Evolutionary conservation across 2,113 vertebrate genomes (phyloP).

Genomic region (Artemisiospiza belli): DNA sequence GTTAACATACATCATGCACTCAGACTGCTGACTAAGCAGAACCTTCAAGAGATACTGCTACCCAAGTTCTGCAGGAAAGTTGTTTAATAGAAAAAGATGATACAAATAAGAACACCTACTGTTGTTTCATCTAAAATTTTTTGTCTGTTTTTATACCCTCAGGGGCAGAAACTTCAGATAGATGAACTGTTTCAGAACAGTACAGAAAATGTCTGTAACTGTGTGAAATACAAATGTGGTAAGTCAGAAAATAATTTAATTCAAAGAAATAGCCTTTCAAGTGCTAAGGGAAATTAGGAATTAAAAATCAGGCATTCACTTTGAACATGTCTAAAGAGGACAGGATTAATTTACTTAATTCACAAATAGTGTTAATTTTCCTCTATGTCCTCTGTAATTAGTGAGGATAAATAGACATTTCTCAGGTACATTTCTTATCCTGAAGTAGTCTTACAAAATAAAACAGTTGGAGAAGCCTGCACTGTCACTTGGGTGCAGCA

Average conservation of each 20-base stretch:
- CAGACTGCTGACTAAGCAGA: not conserved
- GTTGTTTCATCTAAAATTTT: not conserved
- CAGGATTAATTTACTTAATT: not conserved
- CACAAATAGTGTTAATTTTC: not conserved
- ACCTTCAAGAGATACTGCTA: not conserved
- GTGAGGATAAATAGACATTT: not conserved
- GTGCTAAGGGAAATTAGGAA: not conserved
- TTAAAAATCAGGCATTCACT: not conserved
- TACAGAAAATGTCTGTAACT: constrained; percentile 85
- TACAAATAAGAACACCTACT: not conserved
- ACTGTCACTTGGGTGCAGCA: not conserved
- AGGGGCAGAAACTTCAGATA: constrained; percentile 89
- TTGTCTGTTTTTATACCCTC: not conserved
- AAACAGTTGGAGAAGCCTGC: not conserved
- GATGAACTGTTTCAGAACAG: constrained; percentile 83
- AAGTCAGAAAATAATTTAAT: constrained; percentile 55
- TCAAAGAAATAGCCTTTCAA: not conserved
- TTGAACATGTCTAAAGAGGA: not conserved
- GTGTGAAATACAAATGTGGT: constrained; percentile 90
- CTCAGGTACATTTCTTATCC: not conserved
- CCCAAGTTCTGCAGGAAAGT: not conserved
- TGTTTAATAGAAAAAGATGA: not conserved
- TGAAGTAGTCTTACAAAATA: not conserved
- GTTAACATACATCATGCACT: not conserved
- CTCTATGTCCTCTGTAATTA: not conserved